These are phyloP conservation scores for Hetaerina americana DNA, from an alignment of 1,140 invertebrate species.

Conservation along the genomic window DNA sequence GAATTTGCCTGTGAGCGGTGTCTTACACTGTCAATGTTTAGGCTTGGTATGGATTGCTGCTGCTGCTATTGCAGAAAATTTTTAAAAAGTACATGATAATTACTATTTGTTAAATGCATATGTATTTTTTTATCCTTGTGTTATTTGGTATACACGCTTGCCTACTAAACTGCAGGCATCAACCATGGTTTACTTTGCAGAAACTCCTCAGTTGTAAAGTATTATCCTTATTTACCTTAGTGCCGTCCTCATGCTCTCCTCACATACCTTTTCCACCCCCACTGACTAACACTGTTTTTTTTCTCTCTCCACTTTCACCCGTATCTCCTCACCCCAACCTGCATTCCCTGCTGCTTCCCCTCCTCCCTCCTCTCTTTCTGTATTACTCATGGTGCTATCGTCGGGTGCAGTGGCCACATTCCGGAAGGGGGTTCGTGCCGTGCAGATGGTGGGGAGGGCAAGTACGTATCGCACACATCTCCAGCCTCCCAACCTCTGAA, in stretches of 20 bases:
- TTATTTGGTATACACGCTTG: slow-evolving; percentile 3
- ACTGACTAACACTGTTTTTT: slow-evolving; percentile 3
- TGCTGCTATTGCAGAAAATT: slow-evolving; percentile 14
- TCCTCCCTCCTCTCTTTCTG: not conserved
- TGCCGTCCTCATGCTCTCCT: slow-evolving; percentile 2
- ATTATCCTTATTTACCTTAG: not conserved
- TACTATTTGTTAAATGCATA: slow-evolving; percentile 11
- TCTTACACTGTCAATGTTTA: slow-evolving; percentile 3
- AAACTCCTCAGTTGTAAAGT: not conserved
- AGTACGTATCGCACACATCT: slow-evolving; percentile 54
- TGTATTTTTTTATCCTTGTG: slow-evolving; percentile 12
- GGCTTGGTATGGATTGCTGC: slow-evolving; percentile 7
- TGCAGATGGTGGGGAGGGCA: slow-evolving; percentile 94
- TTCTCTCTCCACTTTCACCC: not conserved
- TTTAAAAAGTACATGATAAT: slow-evolving; percentile 6
- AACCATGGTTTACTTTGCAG: not conserved
- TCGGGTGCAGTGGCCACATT: slow-evolving; percentile 82
- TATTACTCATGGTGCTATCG: slow-evolving; percentile 15
- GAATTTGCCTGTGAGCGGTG: slow-evolving; percentile 5
- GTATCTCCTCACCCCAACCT: not conserved
- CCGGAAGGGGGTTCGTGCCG: slow-evolving; percentile 97
- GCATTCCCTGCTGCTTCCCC: not conserved
- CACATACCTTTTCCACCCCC: slow-evolving; percentile 1
- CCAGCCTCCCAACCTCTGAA: not conserved
- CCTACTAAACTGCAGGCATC: slow-evolving; percentile 3